Evolutionary conservation across 1,140 invertebrate species (phyloP).

Genomic region (Procambarus virginalis): DNA sequence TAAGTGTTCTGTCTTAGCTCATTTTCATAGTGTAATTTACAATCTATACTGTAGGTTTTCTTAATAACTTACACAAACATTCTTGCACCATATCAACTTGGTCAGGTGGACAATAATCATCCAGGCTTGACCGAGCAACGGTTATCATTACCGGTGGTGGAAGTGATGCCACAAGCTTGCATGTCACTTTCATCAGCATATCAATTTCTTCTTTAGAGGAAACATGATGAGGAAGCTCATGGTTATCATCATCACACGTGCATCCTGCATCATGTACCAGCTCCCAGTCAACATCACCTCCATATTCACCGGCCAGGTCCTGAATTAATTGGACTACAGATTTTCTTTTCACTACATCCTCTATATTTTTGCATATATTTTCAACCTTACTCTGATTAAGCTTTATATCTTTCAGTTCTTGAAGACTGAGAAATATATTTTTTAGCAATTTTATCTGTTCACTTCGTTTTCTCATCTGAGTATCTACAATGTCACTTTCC

Average conservation of each 20-base stretch:
- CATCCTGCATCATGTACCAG: constrained; percentile 88
- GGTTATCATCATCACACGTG: constrained; percentile 84
- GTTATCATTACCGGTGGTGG: constrained; percentile 84
- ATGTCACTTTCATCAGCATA: constrained; percentile 79
- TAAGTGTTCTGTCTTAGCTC: no score
- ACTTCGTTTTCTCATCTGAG: constrained; percentile 38
- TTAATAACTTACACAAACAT: constrained; percentile 42
- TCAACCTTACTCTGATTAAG: constrained; percentile 42
- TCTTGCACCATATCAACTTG: constrained; percentile 84
- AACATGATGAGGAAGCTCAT: constrained; percentile 85
- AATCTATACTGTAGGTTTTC: constrained; percentile 37
- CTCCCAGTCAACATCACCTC: constrained; percentile 83
- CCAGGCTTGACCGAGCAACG: constrained; percentile 81
- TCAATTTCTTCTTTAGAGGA: constrained; percentile 82
- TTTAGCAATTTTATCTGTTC: constrained; percentile 55
- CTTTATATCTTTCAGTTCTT: constrained; percentile 43
- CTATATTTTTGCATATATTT: constrained; percentile 47
- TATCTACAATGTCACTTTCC: constrained; percentile 29
- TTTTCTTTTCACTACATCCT: constrained; percentile 14
- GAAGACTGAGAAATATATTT: constrained; percentile 55
- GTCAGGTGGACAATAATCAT: constrained; percentile 89
- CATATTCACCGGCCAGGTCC: constrained; percentile 39
- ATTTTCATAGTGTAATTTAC: constrained; percentile 36
- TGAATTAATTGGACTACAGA: constrained; percentile 15
- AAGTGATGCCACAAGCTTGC: constrained; percentile 79